Conservation (phyloP, 2,888 invertebrate species). For the Lypha dubia region DNA sequence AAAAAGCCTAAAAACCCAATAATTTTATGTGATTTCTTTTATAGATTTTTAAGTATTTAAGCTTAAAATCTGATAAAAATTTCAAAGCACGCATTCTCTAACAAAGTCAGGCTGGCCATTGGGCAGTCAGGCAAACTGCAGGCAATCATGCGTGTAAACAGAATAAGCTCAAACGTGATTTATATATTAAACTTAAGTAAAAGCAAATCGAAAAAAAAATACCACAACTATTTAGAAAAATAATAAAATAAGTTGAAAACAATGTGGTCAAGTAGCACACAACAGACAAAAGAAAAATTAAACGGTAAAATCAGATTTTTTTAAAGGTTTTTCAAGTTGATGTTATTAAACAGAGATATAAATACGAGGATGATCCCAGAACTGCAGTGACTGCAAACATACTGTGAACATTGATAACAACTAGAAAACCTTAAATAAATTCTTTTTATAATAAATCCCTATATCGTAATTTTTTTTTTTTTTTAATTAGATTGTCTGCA, state of each 20-base stretch:
- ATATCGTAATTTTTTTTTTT: too few species aligned
- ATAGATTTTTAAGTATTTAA: constrained; percentile 28
- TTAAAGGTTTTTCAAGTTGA: constrained; percentile 11
- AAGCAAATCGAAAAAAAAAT: constrained; percentile 24
- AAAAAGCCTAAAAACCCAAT: constrained; percentile 15
- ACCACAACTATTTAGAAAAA: constrained; percentile 21
- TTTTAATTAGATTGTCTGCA: too few species aligned
- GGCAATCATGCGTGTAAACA: constrained; percentile 66
- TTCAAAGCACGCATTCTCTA: constrained; percentile 66
- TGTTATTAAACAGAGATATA: constrained; percentile 31
- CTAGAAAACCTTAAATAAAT: too few species aligned
- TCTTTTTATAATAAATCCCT: too few species aligned
- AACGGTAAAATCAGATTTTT: constrained; percentile 56
- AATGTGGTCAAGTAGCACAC: constrained; percentile 11
- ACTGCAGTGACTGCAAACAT: too few species aligned
- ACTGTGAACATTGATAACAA: too few species aligned
- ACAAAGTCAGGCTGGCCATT: constrained; percentile 29
- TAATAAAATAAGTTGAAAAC: constrained; percentile 12
- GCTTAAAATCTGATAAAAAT: constrained; percentile 59
- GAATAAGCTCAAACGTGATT: constrained; percentile 63
- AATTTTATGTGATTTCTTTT: constrained; percentile 32
- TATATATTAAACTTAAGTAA: constrained; percentile 48
- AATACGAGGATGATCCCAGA: constrained; percentile 4
- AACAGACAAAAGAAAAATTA: constrained; percentile 9
- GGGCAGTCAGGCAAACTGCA: constrained; percentile 18